phyloP scores from a whole-genome alignment of 2,888 invertebrate genomes.

The Hanleya hanleyi region DNA sequence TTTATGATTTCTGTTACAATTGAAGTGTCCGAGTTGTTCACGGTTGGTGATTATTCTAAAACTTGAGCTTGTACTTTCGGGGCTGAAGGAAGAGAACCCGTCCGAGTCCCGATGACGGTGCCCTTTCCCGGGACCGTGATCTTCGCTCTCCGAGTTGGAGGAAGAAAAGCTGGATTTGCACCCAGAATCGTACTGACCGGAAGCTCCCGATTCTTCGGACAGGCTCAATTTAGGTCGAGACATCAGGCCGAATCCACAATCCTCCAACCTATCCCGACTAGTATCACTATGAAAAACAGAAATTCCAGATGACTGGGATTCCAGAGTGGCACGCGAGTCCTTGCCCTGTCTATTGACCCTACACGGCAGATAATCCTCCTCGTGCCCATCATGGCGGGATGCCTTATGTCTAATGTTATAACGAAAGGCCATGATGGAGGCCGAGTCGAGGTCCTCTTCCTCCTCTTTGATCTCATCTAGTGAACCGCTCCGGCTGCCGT shows the following conservation, averaged over 20 bases:
- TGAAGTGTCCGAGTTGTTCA: neutral
- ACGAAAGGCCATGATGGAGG: neutral
- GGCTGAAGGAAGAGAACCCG: constrained; percentile 1
- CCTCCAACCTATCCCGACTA: neutral
- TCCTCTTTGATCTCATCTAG: constrained; percentile 34
- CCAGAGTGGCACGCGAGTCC: neutral
- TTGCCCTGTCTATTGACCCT: neutral
- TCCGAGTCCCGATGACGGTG: neutral
- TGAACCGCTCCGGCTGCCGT: constrained; percentile 18
- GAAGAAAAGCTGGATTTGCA: constrained; percentile 1
- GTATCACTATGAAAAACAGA: neutral
- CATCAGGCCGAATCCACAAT: neutral
- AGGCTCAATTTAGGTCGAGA: neutral
- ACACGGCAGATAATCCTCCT: neutral
- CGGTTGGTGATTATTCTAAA: neutral
- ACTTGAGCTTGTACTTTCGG: constrained; percentile 6
- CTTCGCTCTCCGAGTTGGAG: neutral
- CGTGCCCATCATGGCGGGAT: neutral
- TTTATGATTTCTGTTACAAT: neutral
- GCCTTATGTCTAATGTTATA: neutral
- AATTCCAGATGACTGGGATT: constrained; percentile 1
- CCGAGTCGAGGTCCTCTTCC: constrained; percentile 29
- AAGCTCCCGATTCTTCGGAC: neutral
- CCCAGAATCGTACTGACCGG: neutral
- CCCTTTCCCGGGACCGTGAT: neutral